Conservation (phyloP, 2,888 invertebrate genomes). For the Corbicula japonica region DNA sequence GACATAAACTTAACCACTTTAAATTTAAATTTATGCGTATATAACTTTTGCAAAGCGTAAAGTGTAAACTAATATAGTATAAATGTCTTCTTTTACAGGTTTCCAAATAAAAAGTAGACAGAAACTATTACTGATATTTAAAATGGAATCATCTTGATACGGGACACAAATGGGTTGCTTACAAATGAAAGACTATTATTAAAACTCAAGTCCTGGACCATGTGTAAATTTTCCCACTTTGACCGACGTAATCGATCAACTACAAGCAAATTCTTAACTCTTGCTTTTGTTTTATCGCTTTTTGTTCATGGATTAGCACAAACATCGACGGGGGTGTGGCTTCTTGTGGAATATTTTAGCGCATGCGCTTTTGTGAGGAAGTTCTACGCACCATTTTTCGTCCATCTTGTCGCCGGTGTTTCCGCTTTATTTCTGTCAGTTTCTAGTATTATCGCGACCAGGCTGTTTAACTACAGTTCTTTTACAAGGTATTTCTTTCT, state of each 20-base stretch:
- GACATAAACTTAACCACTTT: no score
- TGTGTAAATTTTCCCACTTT: constrained; percentile 30
- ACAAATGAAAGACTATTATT: no score
- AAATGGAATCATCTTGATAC: no score
- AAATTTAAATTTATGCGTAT: no score
- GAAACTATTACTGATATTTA: no score
- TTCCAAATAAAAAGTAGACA: no score
- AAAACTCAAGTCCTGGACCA: no score
- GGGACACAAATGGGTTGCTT: no score
- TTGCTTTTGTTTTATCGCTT: constrained; percentile 15
- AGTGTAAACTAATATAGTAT: no score
- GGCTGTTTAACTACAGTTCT: constrained; percentile 1
- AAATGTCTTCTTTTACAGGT: no score
- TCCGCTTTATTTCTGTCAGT: not conserved
- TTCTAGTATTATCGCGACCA: not conserved
- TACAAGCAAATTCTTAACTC: constrained; percentile 12
- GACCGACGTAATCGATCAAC: constrained; percentile 5
- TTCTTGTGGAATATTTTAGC: constrained; percentile 3
- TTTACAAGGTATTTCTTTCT: not conserved
- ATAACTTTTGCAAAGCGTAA: no score
- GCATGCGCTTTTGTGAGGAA: constrained; percentile 10
- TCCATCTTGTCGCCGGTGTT: constrained; percentile 10
- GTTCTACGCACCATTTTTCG: constrained; percentile 2
- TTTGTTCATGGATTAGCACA: constrained; percentile 19
- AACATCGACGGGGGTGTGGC: constrained; percentile 11